Evolutionary conservation across 1,140 invertebrate species (phyloP).

Genomic region (Pogonus chalceus): DNA sequence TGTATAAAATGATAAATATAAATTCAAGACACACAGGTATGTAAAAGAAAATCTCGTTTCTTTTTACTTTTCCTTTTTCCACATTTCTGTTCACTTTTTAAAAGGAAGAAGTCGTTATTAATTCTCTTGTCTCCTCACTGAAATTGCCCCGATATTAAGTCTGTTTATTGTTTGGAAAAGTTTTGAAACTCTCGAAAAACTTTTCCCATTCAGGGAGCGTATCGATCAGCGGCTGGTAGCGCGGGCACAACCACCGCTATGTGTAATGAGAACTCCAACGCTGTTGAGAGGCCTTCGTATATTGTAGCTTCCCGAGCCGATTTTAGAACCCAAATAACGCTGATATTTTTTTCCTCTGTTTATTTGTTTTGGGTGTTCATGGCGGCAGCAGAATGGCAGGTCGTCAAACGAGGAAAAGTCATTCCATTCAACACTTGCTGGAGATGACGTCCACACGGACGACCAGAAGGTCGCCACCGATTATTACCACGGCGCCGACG

Average conservation of each 20-base stretch:
- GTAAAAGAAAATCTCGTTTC: too few species aligned
- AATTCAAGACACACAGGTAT: too few species aligned
- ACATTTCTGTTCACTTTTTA: too few species aligned
- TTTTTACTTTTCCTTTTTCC: too few species aligned
- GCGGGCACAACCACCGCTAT: background rate
- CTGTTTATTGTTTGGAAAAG: background rate
- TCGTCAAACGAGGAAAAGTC: background rate
- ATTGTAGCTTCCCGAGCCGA: background rate
- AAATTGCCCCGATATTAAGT: background rate
- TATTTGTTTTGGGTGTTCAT: too few species aligned
- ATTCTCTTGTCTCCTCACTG: background rate
- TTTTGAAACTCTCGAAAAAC: background rate
- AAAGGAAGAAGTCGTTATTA: background rate
- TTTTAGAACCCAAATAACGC: background rate
- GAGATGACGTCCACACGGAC: background rate
- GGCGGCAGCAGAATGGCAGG: background rate
- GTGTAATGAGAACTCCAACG: background rate
- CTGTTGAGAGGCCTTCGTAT: background rate
- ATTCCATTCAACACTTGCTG: conserved; percentile 4
- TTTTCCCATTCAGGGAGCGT: background rate
- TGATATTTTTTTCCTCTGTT: background rate
- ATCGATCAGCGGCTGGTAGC: background rate
- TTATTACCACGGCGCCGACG: background rate
- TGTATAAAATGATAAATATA: too few species aligned
- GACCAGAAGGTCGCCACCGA: background rate